Evolutionary conservation across 2,797 vertebrate genomes (phyloP).

Genomic region (Neopelma chrysocephalum): DNA sequence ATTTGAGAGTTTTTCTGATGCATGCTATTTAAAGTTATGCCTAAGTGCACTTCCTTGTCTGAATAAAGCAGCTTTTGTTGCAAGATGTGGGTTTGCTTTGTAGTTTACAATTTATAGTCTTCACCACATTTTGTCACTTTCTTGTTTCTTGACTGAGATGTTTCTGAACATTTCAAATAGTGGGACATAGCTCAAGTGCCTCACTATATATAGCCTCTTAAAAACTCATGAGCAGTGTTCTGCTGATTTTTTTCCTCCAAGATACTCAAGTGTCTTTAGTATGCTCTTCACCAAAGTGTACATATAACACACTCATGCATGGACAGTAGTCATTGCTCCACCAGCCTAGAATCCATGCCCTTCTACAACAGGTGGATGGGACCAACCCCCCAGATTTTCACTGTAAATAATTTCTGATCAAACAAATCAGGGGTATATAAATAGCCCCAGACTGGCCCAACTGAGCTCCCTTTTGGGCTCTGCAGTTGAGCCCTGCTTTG

Average conservation of each 20-base stretch:
- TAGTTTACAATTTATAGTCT: conserved; percentile 46
- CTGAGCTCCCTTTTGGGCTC: neutral
- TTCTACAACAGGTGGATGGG: neutral
- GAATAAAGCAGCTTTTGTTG: conserved; percentile 67
- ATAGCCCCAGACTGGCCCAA: accelerated
- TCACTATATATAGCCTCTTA: neutral
- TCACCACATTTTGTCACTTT: conserved; percentile 53
- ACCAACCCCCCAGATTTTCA: neutral
- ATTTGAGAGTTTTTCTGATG: conserved; percentile 75
- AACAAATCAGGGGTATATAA: neutral
- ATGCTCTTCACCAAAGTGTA: neutral
- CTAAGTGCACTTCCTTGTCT: conserved; percentile 61
- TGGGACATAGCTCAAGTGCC: neutral
- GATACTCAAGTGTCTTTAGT: neutral
- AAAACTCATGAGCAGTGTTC: neutral
- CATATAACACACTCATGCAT: neutral
- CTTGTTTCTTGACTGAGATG: conserved; percentile 23
- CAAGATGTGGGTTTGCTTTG: conserved; percentile 48
- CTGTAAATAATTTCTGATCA: neutral
- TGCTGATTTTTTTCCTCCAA: neutral
- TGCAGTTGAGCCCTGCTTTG: accelerated
- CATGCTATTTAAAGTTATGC: conserved; percentile 76
- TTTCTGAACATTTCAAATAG: conserved; percentile 45
- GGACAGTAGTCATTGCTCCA: neutral
- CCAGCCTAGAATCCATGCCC: neutral